A percentile compares a stretch with the other conserved stretches of the same genome.
Evolutionary conservation across 2,888 invertebrate species (phyloP).

Genomic region (Zaprionus bogoriensis): DNA sequence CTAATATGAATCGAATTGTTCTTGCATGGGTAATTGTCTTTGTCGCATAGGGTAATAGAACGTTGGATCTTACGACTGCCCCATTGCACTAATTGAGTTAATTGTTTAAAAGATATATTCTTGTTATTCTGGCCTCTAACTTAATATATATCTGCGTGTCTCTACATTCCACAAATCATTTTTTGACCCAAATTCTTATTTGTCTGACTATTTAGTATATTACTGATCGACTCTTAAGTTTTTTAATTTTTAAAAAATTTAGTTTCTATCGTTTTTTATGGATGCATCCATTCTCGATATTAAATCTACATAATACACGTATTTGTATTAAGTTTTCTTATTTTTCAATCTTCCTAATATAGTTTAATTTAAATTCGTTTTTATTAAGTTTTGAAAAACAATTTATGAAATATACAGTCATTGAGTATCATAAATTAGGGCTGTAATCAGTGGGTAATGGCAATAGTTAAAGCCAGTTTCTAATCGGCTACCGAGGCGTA

Average conservation of each 20-base stretch:
- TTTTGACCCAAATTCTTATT: conserved; percentile 16
- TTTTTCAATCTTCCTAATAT: too few species aligned
- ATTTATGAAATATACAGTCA: too few species aligned
- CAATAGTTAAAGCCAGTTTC: conserved; percentile 9
- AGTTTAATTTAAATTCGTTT: too few species aligned
- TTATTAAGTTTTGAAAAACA: too few species aligned
- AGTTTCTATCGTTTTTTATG: too few species aligned
- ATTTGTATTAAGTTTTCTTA: too few species aligned
- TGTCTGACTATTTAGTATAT: too few species aligned
- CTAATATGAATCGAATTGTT: neutral
- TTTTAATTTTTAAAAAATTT: too few species aligned
- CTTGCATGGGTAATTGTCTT: neutral
- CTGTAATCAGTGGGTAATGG: conserved; percentile 19
- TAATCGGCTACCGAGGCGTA: conserved; percentile 11
- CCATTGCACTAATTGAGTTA: neutral
- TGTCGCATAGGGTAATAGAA: neutral
- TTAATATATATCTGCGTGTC: conserved; percentile 4
- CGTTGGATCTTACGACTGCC: neutral
- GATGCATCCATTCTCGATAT: too few species aligned
- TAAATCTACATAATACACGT: too few species aligned
- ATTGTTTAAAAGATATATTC: conserved; percentile 4
- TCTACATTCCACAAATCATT: conserved; percentile 15
- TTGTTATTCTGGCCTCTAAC: conserved; percentile 22
- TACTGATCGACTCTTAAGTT: neutral
- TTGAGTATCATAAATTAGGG: too few species aligned